phyloP scores from a whole-genome alignment of 2,113 vertebrate species.

The Lanius ludovicianus region DNA sequence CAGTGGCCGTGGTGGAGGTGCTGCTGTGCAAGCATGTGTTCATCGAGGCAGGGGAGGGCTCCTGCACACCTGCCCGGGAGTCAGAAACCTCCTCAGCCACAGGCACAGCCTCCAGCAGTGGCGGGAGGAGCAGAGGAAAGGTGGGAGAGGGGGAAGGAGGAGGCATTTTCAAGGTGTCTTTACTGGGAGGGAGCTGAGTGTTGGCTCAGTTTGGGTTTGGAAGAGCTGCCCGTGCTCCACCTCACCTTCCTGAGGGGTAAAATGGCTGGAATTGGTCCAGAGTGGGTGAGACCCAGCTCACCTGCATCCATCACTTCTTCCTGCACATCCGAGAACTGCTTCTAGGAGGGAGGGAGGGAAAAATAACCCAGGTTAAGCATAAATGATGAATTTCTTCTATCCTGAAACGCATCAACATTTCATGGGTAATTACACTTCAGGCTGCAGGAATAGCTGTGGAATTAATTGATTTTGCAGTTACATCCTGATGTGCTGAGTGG shows the following conservation, averaged over 20 bases:
- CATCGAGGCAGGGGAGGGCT: background rate
- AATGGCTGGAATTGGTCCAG: background rate
- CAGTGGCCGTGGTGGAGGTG: background rate
- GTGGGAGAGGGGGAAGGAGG: background rate
- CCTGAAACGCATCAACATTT: background rate
- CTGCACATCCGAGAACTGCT: background rate
- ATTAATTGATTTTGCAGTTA: constrained; percentile 29
- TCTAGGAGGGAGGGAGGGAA: background rate
- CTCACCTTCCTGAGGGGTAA: background rate
- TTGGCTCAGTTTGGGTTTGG: background rate
- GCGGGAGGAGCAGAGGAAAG: background rate
- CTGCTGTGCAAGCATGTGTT: background rate
- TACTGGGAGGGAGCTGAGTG: background rate
- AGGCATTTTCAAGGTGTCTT: accelerated
- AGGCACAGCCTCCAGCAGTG: background rate
- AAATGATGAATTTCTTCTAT: background rate
- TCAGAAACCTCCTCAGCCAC: accelerated
- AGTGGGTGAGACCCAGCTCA: background rate
- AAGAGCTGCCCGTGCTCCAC: background rate
- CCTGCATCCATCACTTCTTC: background rate
- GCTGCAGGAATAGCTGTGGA: constrained; percentile 5
- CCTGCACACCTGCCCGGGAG: background rate
- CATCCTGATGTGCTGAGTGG: background rate
- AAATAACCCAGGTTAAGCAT: background rate
- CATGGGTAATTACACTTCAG: background rate